Evolutionary conservation across 64 coral and sea anemone species (phyloP), one percentile per base, ranked within the genome.

Genomic region (Porites australiensis): DNA sequence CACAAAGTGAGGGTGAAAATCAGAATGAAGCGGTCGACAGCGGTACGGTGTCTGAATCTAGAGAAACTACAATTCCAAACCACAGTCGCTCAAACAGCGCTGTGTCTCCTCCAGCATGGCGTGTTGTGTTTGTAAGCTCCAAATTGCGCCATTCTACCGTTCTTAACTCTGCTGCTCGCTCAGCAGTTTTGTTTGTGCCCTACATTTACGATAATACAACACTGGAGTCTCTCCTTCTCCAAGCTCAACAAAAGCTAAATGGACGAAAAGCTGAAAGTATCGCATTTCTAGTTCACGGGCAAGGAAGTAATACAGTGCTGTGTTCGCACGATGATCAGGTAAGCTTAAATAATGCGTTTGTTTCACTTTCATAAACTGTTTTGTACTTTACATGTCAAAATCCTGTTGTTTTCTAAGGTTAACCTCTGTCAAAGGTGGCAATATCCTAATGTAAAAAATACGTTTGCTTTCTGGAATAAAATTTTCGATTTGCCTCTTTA

Each of bases 131-230:
- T 66, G 49, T 98, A 3, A 94, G 92, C n/a, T 98, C 95, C 5
- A 98, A 98, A 90, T 86, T 98, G 18, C 95, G 95, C 21, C 95
- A 98, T 50, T 87, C 92, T 82, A 14, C 88, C 16, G 77, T 88
- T 44, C 76, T 98, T 12, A 94, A 90, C 52, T 75, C 92, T 60
- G 93, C 95, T 16, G 88, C 86, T 19, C 90, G 83, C 50, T 82
- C 74, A 11, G 88, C 92, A 27, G 92, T 94, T 46, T 66, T 86
- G 10, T 88, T 98, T 52, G 73, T 94, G n/a, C 88, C 91, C 18
- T 98, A 91, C 68, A 98, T 91, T 87, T 89, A 91, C 66, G 95
- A 98, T 50, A 98, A 75, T 27, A 75, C 81, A 50, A 94, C 95
- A 14, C 64, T 98, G 8, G 95, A 98, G 15, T 91, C 92, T 43